Evolutionary conservation across 2,113 vertebrate genomes (phyloP).

Genomic region (Poecile atricapillus): DNA sequence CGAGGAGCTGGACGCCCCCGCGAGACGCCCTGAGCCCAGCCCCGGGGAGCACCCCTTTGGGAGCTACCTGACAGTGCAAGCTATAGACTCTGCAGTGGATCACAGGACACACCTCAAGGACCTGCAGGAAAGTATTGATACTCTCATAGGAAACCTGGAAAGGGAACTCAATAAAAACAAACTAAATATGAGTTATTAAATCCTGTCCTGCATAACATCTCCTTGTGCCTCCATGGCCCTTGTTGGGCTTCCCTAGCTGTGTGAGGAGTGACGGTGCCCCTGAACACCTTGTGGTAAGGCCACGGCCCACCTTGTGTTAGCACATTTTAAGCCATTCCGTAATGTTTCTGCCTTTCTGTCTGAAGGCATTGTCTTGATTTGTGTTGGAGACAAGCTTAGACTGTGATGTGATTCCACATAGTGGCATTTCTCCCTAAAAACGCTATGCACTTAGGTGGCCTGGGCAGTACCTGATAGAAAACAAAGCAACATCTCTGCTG

Average conservation of each 20-base stretch:
- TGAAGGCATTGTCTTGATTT: conserved; percentile 58
- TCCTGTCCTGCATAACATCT: neutral
- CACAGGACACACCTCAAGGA: conserved; percentile 89
- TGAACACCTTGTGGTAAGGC: neutral
- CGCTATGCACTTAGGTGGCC: conserved; percentile 74
- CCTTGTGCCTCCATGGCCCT: neutral
- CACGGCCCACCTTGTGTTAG: neutral
- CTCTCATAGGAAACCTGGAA: conserved; percentile 95
- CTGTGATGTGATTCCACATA: conserved; percentile 14
- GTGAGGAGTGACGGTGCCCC: conserved; percentile 13
- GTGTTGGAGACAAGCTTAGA: conserved; percentile 72
- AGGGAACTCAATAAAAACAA: conserved; percentile 96
- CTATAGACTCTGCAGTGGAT: conserved; percentile 79
- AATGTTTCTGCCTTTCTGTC: conserved; percentile 50
- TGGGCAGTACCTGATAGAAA: conserved; percentile 38
- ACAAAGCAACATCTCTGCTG: conserved; percentile 2
- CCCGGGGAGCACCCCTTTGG: conserved; percentile 79
- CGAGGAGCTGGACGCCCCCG: conserved; percentile 38
- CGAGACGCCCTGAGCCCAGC: neutral
- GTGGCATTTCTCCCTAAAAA: neutral
- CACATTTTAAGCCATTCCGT: conserved; percentile 19
- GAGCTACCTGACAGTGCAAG: conserved; percentile 87
- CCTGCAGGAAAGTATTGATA: conserved; percentile 97
- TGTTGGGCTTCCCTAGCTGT: neutral
- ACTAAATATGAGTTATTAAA: conserved; percentile 83